Conservation (phyloP, 2,888 invertebrate species). For the Drosophila neonasuta region DNA sequence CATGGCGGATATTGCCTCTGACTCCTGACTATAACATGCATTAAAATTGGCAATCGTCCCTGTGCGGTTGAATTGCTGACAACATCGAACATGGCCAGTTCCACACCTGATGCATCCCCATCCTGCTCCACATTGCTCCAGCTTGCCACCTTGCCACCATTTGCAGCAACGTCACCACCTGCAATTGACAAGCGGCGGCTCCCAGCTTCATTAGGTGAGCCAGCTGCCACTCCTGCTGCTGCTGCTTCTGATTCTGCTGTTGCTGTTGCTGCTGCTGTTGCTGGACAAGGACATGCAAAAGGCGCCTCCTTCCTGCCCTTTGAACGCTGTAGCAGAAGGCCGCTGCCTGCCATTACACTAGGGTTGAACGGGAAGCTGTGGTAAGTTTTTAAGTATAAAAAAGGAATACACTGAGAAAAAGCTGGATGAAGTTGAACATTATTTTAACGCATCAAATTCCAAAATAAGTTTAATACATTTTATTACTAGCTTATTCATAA, state of each 20-base stretch:
- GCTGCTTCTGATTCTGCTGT: not conserved
- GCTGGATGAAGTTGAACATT: not conserved
- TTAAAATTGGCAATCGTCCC: constrained; percentile 71
- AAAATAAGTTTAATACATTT: no score
- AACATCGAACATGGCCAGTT: constrained; percentile 50
- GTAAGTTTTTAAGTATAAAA: constrained; percentile 19
- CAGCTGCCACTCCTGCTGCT: constrained; percentile 11
- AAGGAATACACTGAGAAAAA: constrained; percentile 14
- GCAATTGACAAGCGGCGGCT: constrained; percentile 36
- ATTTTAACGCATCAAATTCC: no score
- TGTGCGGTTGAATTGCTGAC: constrained; percentile 72
- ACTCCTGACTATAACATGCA: constrained; percentile 56
- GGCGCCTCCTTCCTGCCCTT: constrained; percentile 10
- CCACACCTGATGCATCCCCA: constrained; percentile 40
- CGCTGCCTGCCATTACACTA: constrained; percentile 21
- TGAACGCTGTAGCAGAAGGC: constrained; percentile 33
- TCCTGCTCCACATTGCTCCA: not conserved
- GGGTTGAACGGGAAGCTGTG: constrained; percentile 30
- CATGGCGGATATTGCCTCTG: constrained; percentile 42
- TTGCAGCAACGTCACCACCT: constrained; percentile 11
- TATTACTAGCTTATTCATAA: no score
- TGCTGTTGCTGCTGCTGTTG: constrained; percentile 11
- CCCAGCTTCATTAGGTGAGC: constrained; percentile 51
- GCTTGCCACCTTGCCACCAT: not conserved
- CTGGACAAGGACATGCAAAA: constrained; percentile 37